phyloP scores from a whole-genome alignment of 2,113 vertebrate species.

The Actenoides hombroni region DNA sequence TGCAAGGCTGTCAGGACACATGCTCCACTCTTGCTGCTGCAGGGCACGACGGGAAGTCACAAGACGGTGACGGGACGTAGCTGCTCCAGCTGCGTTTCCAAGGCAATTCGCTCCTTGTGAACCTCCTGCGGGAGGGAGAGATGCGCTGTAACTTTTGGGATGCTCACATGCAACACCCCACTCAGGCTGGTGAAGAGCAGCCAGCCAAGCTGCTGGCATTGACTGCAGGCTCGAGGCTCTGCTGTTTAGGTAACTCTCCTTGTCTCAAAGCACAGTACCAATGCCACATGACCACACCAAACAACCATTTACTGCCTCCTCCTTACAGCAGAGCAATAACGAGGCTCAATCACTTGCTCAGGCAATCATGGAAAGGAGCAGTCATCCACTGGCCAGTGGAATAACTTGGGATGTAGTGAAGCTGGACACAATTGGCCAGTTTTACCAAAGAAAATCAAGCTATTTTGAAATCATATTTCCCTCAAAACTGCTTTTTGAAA shows the following conservation, averaged over 20 bases:
- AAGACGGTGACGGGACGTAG: slow-evolving; percentile 87
- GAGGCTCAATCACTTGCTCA: neutral
- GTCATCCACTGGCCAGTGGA: neutral
- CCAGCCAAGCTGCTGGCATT: neutral
- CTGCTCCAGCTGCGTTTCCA: slow-evolving; percentile 93
- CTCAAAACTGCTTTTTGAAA: neutral
- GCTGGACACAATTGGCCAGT: neutral
- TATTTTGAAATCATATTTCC: neutral
- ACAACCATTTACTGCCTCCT: neutral
- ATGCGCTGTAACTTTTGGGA: neutral
- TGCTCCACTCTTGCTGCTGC: neutral
- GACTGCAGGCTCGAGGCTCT: neutral
- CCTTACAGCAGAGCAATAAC: fast-evolving
- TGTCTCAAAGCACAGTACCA: neutral
- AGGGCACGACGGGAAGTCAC: slow-evolving; percentile 51
- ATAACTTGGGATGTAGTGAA: neutral
- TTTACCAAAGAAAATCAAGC: neutral
- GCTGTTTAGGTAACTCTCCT: neutral
- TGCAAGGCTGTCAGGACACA: neutral
- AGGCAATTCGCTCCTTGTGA: slow-evolving; percentile 89
- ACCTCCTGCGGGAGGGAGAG: slow-evolving; percentile 81
- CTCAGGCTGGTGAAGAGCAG: neutral
- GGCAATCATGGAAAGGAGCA: fast-evolving
- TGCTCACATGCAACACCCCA: fast-evolving
- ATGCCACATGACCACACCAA: neutral